Conservation (phyloP, 2,113 vertebrate genomes). For the Otus sunia region DNA sequence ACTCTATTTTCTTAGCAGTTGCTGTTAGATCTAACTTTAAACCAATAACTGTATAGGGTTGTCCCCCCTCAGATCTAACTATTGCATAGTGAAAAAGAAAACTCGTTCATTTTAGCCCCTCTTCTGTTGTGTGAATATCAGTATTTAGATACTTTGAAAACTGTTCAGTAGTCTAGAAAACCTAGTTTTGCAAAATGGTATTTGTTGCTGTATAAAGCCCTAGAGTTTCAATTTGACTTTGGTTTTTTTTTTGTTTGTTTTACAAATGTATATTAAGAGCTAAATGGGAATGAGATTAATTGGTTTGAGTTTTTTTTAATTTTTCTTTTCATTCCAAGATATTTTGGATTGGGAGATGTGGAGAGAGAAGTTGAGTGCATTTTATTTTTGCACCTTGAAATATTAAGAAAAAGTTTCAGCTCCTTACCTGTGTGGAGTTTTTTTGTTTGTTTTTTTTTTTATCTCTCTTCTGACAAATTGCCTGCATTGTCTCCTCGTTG, state of each 20-base stretch:
- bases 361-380: neutral
- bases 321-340: conserved; percentile 46
- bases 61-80: conserved; percentile 51
- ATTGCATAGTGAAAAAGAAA: conserved; percentile 78
- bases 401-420: conserved; percentile 11
- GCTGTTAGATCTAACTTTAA: conserved; percentile 60
- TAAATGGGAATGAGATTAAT: neutral
- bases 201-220: conserved; percentile 43
- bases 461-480: conserved; percentile 28
- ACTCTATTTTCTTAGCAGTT: conserved; percentile 55
- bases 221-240: conserved; percentile 32
- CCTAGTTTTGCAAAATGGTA: conserved; percentile 32
- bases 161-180: neutral
- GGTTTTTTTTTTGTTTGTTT: neutral
- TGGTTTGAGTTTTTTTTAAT: neutral
- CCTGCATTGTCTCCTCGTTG: neutral
- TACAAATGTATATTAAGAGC: neutral
- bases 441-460: neutral
- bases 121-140: conserved; percentile 47
- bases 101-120: conserved; percentile 77
- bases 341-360: neutral
- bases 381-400: conserved; percentile 41
- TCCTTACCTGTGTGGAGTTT: neutral
- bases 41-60: conserved; percentile 19
- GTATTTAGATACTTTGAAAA: conserved; percentile 41